phyloP scores from a whole-genome alignment of 2,888 invertebrate genomes.

The Spodoptera exigua region DNA sequence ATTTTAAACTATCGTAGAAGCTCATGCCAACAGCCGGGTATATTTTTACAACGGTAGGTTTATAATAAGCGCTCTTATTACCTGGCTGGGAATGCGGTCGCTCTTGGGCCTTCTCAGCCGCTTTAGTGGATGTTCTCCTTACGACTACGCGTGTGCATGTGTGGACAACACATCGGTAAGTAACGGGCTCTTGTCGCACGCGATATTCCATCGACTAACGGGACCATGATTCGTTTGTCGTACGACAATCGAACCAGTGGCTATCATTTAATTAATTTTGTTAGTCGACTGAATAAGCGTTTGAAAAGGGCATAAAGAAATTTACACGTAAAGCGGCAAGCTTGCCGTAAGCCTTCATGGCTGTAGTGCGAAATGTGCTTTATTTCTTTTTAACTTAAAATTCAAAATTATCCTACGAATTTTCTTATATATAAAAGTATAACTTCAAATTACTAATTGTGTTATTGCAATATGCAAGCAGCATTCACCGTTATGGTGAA shows the following conservation, averaged over 20 bases:
- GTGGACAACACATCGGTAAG: slow-evolving; percentile 88
- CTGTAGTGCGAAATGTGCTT: slow-evolving; percentile 82
- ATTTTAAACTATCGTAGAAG: slow-evolving; percentile 77
- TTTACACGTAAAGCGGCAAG: slow-evolving; percentile 86
- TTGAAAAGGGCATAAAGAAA: slow-evolving; percentile 68
- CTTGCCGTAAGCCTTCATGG: slow-evolving; percentile 80
- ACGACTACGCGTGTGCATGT: slow-evolving; percentile 89
- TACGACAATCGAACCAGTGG: slow-evolving; percentile 22
- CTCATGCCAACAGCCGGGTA: slow-evolving; percentile 82
- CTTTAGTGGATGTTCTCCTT: slow-evolving; percentile 90
- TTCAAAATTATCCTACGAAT: slow-evolving; percentile 52
- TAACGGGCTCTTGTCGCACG: slow-evolving; percentile 75
- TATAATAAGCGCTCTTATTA: slow-evolving; percentile 85
- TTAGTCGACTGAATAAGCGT: slow-evolving; percentile 77
- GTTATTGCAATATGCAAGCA: slow-evolving; percentile 82
- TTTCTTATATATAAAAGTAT: slow-evolving; percentile 19
- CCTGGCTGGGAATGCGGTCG: slow-evolving; percentile 90
- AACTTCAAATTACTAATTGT: slow-evolving; percentile 53
- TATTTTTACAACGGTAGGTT: slow-evolving; percentile 75
- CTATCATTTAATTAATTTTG: slow-evolving; percentile 52
- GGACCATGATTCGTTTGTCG: slow-evolving; percentile 39
- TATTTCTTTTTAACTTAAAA: slow-evolving; percentile 59
- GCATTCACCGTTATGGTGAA: slow-evolving; percentile 83
- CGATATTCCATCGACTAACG: slow-evolving; percentile 75
- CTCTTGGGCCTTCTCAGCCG: slow-evolving; percentile 89